A percentile compares a stretch with the other conserved stretches of the same genome.
phyloP scores from a whole-genome alignment of 2,113 vertebrate genomes.

The Bos javanicus region DNA sequence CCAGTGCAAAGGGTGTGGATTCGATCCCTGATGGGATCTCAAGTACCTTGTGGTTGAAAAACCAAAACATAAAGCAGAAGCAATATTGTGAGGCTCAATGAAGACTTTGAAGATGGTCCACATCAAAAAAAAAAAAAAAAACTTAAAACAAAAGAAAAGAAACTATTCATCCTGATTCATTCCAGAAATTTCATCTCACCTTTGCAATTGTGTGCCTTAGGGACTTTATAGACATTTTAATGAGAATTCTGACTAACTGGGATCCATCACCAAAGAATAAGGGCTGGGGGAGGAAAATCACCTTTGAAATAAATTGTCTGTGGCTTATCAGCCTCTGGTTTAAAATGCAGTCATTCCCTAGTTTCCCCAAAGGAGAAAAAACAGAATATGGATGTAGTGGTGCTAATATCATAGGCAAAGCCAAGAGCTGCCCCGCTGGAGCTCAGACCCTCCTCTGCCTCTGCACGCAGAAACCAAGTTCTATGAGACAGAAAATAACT shows the following conservation, averaged over 20 bases:
- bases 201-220: not conserved
- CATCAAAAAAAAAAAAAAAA: not conserved
- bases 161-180: not conserved
- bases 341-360: not conserved
- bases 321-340: not conserved
- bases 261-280: not conserved
- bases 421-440: not conserved
- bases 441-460: not conserved
- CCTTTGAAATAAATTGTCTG: not conserved
- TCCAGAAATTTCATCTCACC: not conserved
- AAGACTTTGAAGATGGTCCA: not conserved
- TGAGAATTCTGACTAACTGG: not conserved
- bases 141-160: too few species aligned
- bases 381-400: not conserved
- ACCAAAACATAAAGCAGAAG: not conserved
- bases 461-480: not conserved
- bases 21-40: not conserved
- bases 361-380: not conserved
- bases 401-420: not conserved
- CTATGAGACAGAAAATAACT: not conserved
- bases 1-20: not conserved
- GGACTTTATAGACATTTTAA: not conserved
- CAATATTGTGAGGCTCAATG: not conserved
- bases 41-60: not conserved
- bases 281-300: not conserved